Conservation (phyloP, 2,113 vertebrate genomes). For the Macquaria australasica region DNA sequence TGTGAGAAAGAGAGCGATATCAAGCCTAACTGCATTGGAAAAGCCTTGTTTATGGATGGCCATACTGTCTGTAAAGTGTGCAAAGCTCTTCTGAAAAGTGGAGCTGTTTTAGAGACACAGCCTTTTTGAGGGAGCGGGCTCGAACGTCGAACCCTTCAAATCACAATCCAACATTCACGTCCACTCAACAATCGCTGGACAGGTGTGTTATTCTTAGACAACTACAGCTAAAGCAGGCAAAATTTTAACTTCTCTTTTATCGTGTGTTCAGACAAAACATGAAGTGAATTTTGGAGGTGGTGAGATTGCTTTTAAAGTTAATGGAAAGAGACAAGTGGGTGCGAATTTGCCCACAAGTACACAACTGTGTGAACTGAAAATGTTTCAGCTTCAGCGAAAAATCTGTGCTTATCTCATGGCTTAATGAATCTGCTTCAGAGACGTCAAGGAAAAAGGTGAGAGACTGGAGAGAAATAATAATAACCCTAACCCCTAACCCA, state of each 20-base stretch:
- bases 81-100: constrained; percentile 32
- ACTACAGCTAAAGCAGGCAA: not conserved
- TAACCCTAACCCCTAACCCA: too few species aligned
- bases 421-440: not conserved
- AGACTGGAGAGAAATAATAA: not conserved
- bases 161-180: not conserved
- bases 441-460: not conserved
- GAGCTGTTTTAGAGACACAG: not conserved
- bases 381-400: not conserved
- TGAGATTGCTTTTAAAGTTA: not conserved
- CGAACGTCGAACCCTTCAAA: not conserved
- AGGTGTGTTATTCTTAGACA: not conserved
- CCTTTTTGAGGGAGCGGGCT: not conserved
- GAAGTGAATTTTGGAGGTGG: not conserved
- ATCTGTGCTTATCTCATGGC: not conserved
- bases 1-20: not conserved
- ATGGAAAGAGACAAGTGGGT: not conserved
- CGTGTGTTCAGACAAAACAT: not conserved
- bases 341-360: not conserved
- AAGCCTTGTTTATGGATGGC: constrained; percentile 22
- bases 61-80: not conserved
- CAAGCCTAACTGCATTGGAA: constrained; percentile 24
- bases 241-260: not conserved
- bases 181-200: not conserved
- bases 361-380: not conserved